These are phyloP conservation scores for Allobates femoralis DNA, from an alignment of 2,797 vertebrate genomes.

Conservation along the genomic window DNA sequence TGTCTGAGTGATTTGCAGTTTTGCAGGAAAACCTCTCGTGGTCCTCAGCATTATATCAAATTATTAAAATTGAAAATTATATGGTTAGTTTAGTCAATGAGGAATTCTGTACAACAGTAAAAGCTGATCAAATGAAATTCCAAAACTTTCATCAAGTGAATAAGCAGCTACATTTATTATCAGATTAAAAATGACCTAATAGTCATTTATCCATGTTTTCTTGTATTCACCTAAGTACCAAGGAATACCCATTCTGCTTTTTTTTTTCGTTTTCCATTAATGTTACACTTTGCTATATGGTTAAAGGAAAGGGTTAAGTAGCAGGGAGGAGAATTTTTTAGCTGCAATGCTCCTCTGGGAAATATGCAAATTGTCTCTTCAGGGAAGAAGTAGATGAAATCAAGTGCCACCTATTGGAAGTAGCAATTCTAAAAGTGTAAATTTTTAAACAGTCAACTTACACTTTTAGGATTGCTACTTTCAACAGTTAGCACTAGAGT, in stretches of 20 bases:
- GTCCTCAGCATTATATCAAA: constrained; percentile 36
- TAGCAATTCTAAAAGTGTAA: too few relatives aligned
- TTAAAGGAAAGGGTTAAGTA: too few relatives aligned
- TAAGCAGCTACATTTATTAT: not conserved
- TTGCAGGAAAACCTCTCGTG: constrained; percentile 19
- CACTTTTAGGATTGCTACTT: too few relatives aligned
- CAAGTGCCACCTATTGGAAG: too few relatives aligned
- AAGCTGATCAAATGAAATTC: not conserved
- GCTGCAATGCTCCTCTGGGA: too few relatives aligned
- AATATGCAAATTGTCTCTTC: too few relatives aligned
- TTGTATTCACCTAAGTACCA: not conserved
- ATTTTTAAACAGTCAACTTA: too few relatives aligned
- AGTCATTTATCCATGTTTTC: not conserved
- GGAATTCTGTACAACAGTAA: not conserved
- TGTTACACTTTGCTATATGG: too few relatives aligned
- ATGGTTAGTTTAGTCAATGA: constrained; percentile 7
- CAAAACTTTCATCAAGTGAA: not conserved
- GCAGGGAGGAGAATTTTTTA: too few relatives aligned
- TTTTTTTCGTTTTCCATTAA: not conserved
- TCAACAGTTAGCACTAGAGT: too few relatives aligned
- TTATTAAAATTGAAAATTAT: constrained; percentile 27
- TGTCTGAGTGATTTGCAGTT: constrained; percentile 32
- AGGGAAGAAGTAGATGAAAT: too few relatives aligned
- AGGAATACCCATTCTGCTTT: not conserved
- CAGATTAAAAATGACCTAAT: not conserved